Evolutionary conservation across 2,888 invertebrate species (phyloP).

Genomic region (Watsonalla cultraria): DNA sequence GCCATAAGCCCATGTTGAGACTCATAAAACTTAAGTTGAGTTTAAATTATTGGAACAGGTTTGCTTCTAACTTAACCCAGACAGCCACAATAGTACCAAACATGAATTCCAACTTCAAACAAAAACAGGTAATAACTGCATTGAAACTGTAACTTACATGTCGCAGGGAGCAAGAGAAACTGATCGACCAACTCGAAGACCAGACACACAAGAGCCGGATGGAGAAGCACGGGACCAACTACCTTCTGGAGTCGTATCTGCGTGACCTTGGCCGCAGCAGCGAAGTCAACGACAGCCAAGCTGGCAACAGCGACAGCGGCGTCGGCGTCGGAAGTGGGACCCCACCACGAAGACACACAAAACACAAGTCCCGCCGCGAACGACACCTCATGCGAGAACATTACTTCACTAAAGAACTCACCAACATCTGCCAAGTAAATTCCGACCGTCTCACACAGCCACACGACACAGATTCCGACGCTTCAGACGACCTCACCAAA

Average conservation of each 20-base stretch:
- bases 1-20: too few species aligned
- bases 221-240: conserved; percentile 88
- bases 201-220: conserved; percentile 86
- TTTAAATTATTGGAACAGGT: too few species aligned
- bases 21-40: too few species aligned
- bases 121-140: too few species aligned
- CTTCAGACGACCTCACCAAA: conserved; percentile 74
- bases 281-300: conserved; percentile 75
- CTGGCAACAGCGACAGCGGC: conserved; percentile 85
- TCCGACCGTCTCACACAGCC: conserved; percentile 66
- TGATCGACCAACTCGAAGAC: conserved; percentile 88
- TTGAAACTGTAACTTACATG: not conserved
- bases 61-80: too few species aligned
- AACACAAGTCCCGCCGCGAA: conserved; percentile 75
- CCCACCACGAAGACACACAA: conserved; percentile 72
- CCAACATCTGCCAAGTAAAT: conserved; percentile 74
- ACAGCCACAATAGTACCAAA: too few species aligned
- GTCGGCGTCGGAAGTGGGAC: conserved; percentile 84
- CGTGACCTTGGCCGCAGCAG: conserved; percentile 63
- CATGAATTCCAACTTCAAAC: too few species aligned
- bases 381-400: conserved; percentile 75
- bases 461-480: conserved; percentile 72
- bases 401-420: conserved; percentile 75
- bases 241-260: conserved; percentile 87
- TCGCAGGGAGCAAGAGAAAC: conserved; percentile 84